These are phyloP conservation scores for Nesoenas mayeri DNA, from an alignment of 2,113 vertebrate genomes.

Conservation along the genomic window DNA sequence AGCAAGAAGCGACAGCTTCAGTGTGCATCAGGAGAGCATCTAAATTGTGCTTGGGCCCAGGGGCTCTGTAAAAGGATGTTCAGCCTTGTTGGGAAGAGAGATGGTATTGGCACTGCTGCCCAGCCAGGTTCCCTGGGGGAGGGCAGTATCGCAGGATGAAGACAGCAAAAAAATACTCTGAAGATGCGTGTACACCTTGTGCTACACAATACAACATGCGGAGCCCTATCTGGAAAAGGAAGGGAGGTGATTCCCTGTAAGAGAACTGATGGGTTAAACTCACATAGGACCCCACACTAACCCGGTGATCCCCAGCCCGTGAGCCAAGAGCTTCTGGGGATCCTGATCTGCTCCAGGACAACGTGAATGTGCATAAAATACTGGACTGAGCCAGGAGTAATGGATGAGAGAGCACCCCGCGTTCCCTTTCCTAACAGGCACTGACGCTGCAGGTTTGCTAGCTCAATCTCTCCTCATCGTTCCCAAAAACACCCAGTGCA, in stretches of 20 bases:
- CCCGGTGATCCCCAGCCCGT: accelerated
- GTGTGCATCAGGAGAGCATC: neutral
- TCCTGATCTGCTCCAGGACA: neutral
- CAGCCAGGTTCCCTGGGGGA: neutral
- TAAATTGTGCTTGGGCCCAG: neutral
- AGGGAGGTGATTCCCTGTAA: neutral
- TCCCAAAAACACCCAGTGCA: neutral
- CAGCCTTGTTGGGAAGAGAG: neutral
- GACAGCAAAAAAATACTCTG: neutral
- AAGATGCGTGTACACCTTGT: neutral
- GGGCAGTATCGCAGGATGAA: neutral
- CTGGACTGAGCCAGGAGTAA: neutral
- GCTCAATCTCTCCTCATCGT: neutral
- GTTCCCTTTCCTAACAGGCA: neutral
- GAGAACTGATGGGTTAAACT: neutral
- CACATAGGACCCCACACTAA: neutral
- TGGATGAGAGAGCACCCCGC: neutral
- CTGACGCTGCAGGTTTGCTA: neutral
- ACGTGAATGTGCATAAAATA: accelerated
- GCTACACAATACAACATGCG: accelerated
- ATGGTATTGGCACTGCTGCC: accelerated
- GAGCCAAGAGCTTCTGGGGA: neutral
- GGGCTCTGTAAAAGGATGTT: neutral
- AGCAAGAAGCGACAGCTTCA: neutral
- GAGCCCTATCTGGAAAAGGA: neutral